These are phyloP conservation scores for Lordiphosa clarofinis DNA, from an alignment of 1,140 invertebrate genomes.

Conservation along the genomic window DNA sequence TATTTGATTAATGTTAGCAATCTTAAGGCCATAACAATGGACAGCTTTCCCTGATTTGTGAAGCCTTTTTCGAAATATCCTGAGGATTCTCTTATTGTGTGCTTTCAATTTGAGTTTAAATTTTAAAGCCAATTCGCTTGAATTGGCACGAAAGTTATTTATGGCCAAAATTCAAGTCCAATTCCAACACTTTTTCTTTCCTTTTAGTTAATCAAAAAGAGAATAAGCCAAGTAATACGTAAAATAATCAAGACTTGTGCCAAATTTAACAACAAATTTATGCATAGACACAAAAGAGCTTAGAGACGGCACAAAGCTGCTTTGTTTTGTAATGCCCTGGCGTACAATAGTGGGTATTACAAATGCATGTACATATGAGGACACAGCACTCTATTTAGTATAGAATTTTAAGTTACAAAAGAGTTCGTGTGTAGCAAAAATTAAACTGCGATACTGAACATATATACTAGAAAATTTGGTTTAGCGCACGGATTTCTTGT, in stretches of 20 bases:
- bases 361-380: conserved; percentile 1
- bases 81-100: conserved; percentile 11
- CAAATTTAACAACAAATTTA: conserved; percentile 10
- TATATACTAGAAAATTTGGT: too few species aligned
- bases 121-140: conserved; percentile 14
- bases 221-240: neutral
- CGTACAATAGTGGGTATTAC: neutral
- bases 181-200: too few species aligned
- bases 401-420: neutral
- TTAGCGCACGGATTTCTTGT: too few species aligned
- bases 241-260: conserved; percentile 9
- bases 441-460: neutral
- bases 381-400: neutral
- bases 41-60: neutral
- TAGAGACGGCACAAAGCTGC: conserved; percentile 3
- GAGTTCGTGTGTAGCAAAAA: neutral
- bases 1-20: conserved; percentile 27
- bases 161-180: neutral
- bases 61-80: conserved; percentile 5
- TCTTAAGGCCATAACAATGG: conserved; percentile 7
- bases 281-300: conserved; percentile 6
- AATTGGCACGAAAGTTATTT: conserved; percentile 16
- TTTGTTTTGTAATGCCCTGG: neutral
- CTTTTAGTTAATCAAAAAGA: too few species aligned
- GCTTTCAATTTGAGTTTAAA: conserved; percentile 19